Percentiles rank a stretch among this genome's conserved stretches.
These are phyloP conservation scores for Tetrapedia diversipes DNA, from an alignment of 2,888 invertebrate genomes.

Conservation along the genomic window DNA sequence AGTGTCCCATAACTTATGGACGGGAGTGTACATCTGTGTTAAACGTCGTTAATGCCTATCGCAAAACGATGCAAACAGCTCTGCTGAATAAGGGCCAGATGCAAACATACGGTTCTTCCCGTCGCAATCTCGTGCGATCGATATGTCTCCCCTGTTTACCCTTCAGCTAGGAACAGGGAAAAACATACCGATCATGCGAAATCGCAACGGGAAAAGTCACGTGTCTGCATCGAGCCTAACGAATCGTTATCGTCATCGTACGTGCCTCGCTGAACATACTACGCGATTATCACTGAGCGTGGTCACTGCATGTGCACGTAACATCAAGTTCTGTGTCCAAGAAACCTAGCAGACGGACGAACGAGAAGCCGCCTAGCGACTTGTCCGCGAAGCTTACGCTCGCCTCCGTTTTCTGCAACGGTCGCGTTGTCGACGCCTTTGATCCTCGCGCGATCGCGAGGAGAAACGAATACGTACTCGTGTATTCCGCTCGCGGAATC, in stretches of 20 bases:
- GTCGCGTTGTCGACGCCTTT: neutral
- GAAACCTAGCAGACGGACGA: neutral
- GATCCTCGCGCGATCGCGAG: slow-evolving; percentile 9
- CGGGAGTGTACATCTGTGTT: no score
- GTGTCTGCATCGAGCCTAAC: no score
- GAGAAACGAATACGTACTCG: slow-evolving; percentile 9
- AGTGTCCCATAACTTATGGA: no score
- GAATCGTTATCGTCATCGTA: slow-evolving; percentile 39
- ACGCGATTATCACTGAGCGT: slow-evolving; percentile 39
- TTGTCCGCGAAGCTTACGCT: slow-evolving; percentile 40
- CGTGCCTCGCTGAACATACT: slow-evolving; percentile 46
- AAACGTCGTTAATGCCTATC: slow-evolving; percentile 37
- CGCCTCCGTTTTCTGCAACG: slow-evolving; percentile 11
- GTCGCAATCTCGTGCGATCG: no score
- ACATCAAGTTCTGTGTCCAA: slow-evolving; percentile 1
- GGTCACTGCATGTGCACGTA: no score
- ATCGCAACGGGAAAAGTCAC: no score
- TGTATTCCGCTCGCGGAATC: slow-evolving; percentile 15
- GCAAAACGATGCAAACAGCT: no score
- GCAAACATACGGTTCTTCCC: no score
- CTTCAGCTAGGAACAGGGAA: no score
- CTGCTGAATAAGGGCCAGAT: no score
- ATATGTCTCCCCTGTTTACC: no score
- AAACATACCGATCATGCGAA: slow-evolving; percentile 9
- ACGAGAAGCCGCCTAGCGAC: slow-evolving; percentile 1